A percentile compares a stretch with the other conserved stretches of the same genome.
Conservation (phyloP, 2,113 vertebrate species). For the Tetraodon nigroviridis region DNA sequence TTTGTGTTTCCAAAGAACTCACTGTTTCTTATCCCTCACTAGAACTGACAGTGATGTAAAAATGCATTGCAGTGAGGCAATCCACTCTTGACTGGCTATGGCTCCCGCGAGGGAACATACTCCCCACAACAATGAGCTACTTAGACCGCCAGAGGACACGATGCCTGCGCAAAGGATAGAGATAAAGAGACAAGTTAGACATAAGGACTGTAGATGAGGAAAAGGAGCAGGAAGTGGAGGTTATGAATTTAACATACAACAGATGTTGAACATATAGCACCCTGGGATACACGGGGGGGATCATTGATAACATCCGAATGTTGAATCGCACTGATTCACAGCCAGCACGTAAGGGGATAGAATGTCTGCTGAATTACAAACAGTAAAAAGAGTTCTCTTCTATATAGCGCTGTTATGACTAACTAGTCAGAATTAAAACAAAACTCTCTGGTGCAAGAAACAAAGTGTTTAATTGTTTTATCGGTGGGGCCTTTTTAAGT, state of each 20-base stretch:
- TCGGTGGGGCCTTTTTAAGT: not conserved
- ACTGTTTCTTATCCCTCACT: constrained; percentile 50
- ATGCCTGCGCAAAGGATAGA: constrained; percentile 50
- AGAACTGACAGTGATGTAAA: constrained; percentile 56
- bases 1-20: constrained; percentile 44
- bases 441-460: not conserved
- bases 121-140: constrained; percentile 64
- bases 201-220: constrained; percentile 30
- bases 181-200: constrained; percentile 51
- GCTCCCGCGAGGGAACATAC: constrained; percentile 49
- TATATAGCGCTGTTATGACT: no score
- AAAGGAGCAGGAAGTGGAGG: constrained; percentile 15
- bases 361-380: no score
- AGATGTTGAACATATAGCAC: constrained; percentile 39
- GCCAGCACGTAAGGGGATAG: no score
- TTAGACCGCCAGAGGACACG: constrained; percentile 65
- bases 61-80: constrained; percentile 54
- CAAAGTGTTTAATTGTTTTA: not conserved
- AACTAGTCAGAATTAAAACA: no score
- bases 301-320: constrained; percentile 14
- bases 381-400: no score
- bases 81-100: constrained; percentile 56
- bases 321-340: constrained; percentile 16
- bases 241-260: constrained; percentile 44
- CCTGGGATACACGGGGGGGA: constrained; percentile 21